Percentiles rank a stretch among this genome's conserved stretches.
These are phyloP conservation scores for Athripsodes cinereus DNA, from an alignment of 2,888 invertebrate genomes.

Conservation along the genomic window DNA sequence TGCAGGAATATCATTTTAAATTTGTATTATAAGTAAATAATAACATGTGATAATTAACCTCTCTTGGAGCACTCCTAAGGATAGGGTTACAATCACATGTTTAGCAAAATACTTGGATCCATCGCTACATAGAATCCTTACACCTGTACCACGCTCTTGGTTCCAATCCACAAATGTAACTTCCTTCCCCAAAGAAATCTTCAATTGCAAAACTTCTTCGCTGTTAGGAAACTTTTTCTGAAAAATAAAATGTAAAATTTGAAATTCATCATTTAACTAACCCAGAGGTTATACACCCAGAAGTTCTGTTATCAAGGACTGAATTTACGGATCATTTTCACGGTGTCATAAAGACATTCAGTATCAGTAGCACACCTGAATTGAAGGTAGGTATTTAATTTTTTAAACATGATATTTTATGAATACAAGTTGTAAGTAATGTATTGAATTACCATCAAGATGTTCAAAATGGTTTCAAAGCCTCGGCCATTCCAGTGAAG, in stretches of 20 bases:
- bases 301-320: too few species aligned
- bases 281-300: too few species aligned
- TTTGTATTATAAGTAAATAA: too few species aligned
- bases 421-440: too few species aligned
- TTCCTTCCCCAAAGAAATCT: constrained; percentile 49
- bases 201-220: constrained; percentile 38
- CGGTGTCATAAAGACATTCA: too few species aligned
- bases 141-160: constrained; percentile 36
- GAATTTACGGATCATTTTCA: too few species aligned
- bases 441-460: constrained; percentile 55
- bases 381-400: too few species aligned
- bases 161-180: constrained; percentile 49
- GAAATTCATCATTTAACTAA: too few species aligned
- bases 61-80: constrained; percentile 63
- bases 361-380: too few species aligned
- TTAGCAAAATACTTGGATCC: constrained; percentile 51
- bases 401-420: too few species aligned
- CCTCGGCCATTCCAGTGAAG: constrained; percentile 72
- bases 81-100: constrained; percentile 61
- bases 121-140: constrained; percentile 51
- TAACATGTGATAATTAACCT: constrained; percentile 33
- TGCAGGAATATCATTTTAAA: too few species aligned
- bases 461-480: constrained; percentile 59
- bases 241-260: constrained; percentile 19
- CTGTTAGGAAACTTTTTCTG: constrained; percentile 49